Evolutionary conservation across 2,113 vertebrate species (phyloP).

Genomic region (Esox niger): DNA sequence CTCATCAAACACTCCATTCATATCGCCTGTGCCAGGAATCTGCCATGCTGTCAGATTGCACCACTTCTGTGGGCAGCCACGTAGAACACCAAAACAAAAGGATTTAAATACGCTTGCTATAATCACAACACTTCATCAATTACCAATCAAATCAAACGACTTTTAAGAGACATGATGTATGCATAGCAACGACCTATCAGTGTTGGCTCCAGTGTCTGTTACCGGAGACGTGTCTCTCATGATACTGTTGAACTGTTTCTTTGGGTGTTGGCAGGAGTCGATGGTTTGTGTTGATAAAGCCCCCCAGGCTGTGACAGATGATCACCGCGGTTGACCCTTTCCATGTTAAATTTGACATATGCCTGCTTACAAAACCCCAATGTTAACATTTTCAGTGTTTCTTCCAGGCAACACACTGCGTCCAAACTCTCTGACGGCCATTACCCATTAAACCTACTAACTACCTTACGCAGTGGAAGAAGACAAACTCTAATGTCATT

Average conservation of each 20-base stretch:
- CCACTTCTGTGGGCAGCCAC: too few relatives aligned
- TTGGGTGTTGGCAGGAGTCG: constrained; percentile 1
- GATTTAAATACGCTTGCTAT: too few relatives aligned
- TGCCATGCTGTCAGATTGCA: too few relatives aligned
- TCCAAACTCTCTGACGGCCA: constrained; percentile 24
- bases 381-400: constrained; percentile 41
- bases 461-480: constrained; percentile 19
- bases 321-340: constrained; percentile 26
- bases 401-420: constrained; percentile 15
- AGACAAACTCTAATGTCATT: constrained; percentile 18
- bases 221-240: neutral
- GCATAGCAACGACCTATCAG: neutral
- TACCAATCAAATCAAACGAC: too few relatives aligned
- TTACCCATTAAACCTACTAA: constrained; percentile 17
- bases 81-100: too few relatives aligned
- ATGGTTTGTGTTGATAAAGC: constrained; percentile 24
- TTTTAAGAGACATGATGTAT: neutral
- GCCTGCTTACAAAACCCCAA: constrained; percentile 30
- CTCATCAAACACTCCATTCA: too few relatives aligned
- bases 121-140: too few relatives aligned
- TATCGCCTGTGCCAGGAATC: too few relatives aligned
- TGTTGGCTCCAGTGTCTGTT: neutral
- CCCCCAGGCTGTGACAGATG: constrained; percentile 53
- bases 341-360: constrained; percentile 54
- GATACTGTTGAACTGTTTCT: neutral